Evolutionary conservation across 2,888 invertebrate genomes (phyloP), one percentile per base, ranked within the genome.

Genomic region (Pterostichus niger): DNA sequence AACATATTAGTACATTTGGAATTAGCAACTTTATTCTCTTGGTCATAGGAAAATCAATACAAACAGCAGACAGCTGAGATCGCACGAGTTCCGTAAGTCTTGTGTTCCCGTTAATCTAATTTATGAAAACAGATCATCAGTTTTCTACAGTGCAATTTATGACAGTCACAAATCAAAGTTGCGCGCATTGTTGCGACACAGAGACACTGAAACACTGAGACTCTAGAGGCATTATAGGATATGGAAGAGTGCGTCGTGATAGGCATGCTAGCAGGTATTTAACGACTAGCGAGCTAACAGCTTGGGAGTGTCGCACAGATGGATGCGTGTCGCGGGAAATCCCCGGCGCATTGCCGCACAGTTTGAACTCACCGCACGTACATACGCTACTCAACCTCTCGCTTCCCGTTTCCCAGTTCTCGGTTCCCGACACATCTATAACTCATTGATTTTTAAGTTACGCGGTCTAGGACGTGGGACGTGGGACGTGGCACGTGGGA

Each of bases 281-380:
- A 71, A 71, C 87, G 89, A 89, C 89, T 89, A 88, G 87, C 86
- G 84, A 86, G 86, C 86, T 89, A 90, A 90, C 89, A 89, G 89
- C 87, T 87, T 88, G 88, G 89, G 89, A 88, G 89, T 89, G 90
- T 89, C 89, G 88, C 88, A 87, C 89, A 90, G 90, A 90, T 89
- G 89, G 89, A 90, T 90, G 87, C 88, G 89, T 89, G 89, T 89
- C 90, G 89, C 89, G 90, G 90, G 90, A 90, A 89, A 90, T 90
- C 88, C 89, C 84, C 71, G 83, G 73, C 82, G 68, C 83, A 83
- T 80, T 84, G 76, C 81, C 77, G 84, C 61, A 79, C 83, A 83
- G 78, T 84, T 82, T 85, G 84, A 61, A 75, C 77, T 68, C 77
- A 77, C 76, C 56, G 84, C 82, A 82, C 79, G 84, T 82, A 84